Evolutionary conservation across 2,888 invertebrate genomes (phyloP), one percentile per base, ranked within the genome.

Genomic region (Phorcus lineatus): DNA sequence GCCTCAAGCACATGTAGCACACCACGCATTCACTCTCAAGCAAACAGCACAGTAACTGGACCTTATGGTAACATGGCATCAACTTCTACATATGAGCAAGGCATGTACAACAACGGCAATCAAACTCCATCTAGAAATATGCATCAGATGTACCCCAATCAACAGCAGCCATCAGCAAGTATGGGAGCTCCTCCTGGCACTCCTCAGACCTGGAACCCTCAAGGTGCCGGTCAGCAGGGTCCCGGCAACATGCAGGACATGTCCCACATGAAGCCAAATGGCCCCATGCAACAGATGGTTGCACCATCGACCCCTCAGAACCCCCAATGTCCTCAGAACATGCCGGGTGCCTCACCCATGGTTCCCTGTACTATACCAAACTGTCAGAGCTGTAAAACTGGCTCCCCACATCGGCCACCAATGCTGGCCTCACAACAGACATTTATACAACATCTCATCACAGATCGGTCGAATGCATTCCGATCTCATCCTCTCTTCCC

Each of bases 401-500:
- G 86, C 1, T 88, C 89, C 9, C 86, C 87, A 75, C 79, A 82
- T 40, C 82, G 89, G 74, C 89, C 89, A 16, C 89, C 88, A 7
- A 88, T 89, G 87, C 85, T 90, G 82, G 87, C 90, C 11, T 90
- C 91, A n/a, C 91, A 90, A 80, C 91, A 92, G 78, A 87, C 89
- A 66, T 91, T 92, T 83, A 91, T 93, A 80, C 92, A 92, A 78
- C 90, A 90, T 80, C 87, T 93, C 22, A 91, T 93, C 70, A 89
- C 88, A 22, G 92, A 92, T 81, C 88, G 89, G 62, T 91, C 91
- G 54, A 90, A 88, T 77, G 92, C 92, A 40, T 92, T 92, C 85
- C 86, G 92, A 66, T 92, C 92, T 19, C 92, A 93, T 85, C 92
- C 93, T 2, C 85, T 93, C 80, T 92, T 91, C 83, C 91, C 91